Percentiles rank a stretch among this genome's conserved stretches.
Evolutionary conservation across 2,113 vertebrate genomes (phyloP).

Genomic region (Macquaria ambigua): DNA sequence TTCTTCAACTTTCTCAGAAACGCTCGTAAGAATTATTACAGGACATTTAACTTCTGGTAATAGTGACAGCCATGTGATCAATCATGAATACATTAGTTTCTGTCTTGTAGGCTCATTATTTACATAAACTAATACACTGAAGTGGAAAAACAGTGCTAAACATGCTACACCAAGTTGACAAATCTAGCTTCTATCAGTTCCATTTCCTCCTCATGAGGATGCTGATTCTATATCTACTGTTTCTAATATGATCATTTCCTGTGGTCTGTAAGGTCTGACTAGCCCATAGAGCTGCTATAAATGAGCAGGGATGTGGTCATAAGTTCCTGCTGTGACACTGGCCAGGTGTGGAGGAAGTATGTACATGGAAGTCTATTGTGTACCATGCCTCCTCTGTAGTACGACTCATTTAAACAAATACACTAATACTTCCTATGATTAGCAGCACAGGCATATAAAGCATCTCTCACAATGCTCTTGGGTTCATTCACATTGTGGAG

Average conservation of each 20-base stretch:
- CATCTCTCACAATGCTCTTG: neutral
- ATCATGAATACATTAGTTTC: neutral
- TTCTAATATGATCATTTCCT: conserved; percentile 64
- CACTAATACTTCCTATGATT: conserved; percentile 37
- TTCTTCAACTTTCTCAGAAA: neutral
- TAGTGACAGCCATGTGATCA: conserved; percentile 16
- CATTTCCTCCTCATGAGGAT: conserved; percentile 57
- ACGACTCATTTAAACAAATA: conserved; percentile 59
- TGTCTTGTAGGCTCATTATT: neutral
- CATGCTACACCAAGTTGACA: neutral
- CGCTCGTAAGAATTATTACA: neutral
- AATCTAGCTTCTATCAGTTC: neutral
- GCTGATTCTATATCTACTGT: conserved; percentile 54
- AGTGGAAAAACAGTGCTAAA: neutral
- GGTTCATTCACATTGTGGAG: conserved; percentile 15
- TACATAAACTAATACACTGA: neutral
- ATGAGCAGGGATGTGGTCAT: conserved; percentile 75
- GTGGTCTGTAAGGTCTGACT: conserved; percentile 29
- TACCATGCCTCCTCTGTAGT: conserved; percentile 27
- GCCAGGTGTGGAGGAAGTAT: conserved; percentile 86
- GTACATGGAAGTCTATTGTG: conserved; percentile 77
- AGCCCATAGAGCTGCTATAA: conserved; percentile 34
- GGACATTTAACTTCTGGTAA: neutral
- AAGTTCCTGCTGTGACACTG: conserved; percentile 78
- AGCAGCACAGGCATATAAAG: neutral